Evolutionary conservation across 2,888 invertebrate genomes (phyloP).

Genomic region (Diarsia rubi): DNA sequence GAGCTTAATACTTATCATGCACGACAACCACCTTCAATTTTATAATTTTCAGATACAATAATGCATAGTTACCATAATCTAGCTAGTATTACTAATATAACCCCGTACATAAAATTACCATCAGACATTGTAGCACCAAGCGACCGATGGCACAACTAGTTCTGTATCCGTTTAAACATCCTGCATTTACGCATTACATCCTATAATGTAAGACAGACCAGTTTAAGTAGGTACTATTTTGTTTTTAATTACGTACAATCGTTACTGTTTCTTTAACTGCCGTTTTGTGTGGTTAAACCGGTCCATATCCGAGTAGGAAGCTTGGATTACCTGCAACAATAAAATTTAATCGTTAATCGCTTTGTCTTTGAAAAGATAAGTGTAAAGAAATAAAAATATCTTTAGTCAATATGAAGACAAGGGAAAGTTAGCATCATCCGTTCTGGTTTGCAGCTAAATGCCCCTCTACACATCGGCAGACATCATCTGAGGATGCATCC

Average conservation of each 20-base stretch:
- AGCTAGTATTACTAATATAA: not conserved
- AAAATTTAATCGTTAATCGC: conserved; percentile 27
- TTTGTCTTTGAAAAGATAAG: not conserved
- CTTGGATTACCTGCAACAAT: conserved; percentile 54
- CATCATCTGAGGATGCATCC: too few species aligned
- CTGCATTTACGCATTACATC: conserved; percentile 32
- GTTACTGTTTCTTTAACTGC: conserved; percentile 44
- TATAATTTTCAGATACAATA: conserved; percentile 13
- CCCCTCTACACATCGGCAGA: too few species aligned
- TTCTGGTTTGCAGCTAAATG: not conserved
- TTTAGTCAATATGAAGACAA: not conserved
- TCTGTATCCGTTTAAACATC: conserved; percentile 51
- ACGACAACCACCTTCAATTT: not conserved
- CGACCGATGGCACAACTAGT: conserved; percentile 44
- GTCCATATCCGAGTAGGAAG: conserved; percentile 51
- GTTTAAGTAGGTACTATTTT: conserved; percentile 13
- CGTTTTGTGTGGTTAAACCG: conserved; percentile 48
- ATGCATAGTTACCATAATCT: not conserved
- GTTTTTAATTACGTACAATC: conserved; percentile 36
- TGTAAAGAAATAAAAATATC: not conserved
- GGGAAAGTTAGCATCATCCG: not conserved
- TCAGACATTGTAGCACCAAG: conserved; percentile 2
- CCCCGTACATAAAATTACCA: not conserved
- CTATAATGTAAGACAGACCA: conserved; percentile 7
- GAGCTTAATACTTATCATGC: not conserved